phyloP scores from a whole-genome alignment of 1,140 invertebrate genomes.

The Dreissena polymorpha region DNA sequence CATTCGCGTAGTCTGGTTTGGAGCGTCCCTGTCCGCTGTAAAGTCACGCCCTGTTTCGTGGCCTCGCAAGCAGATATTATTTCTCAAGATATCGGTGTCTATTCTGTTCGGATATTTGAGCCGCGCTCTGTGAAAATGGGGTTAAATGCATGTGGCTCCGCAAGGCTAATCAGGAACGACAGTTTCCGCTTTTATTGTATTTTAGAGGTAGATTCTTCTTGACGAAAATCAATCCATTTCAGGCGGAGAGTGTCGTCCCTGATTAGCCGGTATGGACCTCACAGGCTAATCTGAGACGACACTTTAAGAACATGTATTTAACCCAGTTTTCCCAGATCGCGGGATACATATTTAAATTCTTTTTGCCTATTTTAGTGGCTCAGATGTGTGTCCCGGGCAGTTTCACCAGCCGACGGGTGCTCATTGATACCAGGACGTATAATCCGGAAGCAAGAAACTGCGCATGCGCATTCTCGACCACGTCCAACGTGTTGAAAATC shows the following conservation, averaged over 20 bases:
- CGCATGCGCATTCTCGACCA: constrained; percentile 44
- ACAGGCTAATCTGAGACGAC: neutral
- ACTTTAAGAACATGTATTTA: neutral
- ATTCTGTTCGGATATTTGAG: too few relatives aligned
- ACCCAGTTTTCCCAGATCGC: neutral
- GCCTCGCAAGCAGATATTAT: too few relatives aligned
- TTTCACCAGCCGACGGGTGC: constrained; percentile 17
- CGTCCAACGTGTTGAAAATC: constrained; percentile 20
- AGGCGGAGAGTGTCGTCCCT: too few relatives aligned
- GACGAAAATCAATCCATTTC: neutral
- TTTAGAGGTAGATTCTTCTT: neutral
- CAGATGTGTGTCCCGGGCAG: constrained; percentile 38
- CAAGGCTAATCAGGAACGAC: too few relatives aligned
- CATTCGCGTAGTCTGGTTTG: too few relatives aligned
- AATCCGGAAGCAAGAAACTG: constrained; percentile 22
- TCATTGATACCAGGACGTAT: constrained; percentile 28
- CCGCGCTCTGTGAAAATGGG: too few relatives aligned
- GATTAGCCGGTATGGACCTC: neutral
- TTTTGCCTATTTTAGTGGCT: constrained; percentile 36
- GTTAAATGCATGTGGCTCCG: too few relatives aligned
- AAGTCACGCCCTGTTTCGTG: too few relatives aligned
- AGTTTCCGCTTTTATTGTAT: too few relatives aligned
- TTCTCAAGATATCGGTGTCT: too few relatives aligned
- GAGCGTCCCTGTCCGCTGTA: too few relatives aligned
- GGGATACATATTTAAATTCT: neutral